Conservation (phyloP, 2,888 invertebrate genomes). For the Merodon equestris region DNA sequence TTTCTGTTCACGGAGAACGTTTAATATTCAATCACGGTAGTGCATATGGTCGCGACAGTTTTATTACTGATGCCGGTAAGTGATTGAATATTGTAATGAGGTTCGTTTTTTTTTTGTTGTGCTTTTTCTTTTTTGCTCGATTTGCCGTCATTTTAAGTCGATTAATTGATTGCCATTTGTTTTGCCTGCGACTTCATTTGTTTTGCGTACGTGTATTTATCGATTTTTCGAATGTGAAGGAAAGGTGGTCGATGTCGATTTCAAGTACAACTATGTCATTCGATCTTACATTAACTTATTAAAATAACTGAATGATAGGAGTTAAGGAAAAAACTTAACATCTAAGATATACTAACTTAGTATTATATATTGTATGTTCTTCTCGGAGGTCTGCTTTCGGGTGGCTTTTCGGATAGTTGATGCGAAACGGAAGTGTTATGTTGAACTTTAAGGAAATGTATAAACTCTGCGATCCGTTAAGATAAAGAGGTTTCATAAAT, state of each 20-base stretch:
- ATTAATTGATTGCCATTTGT: conserved; percentile 25
- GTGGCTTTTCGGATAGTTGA: too few relatives aligned
- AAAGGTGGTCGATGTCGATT: background rate
- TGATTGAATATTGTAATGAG: conserved; percentile 29
- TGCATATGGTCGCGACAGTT: conserved; percentile 40
- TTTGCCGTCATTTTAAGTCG: conserved; percentile 20
- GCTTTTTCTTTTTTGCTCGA: background rate
- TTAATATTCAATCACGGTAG: conserved; percentile 38
- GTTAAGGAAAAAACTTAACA: too few relatives aligned
- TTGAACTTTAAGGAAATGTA: too few relatives aligned
- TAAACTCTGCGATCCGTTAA: too few relatives aligned
- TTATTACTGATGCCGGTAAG: conserved; percentile 45
- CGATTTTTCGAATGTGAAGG: background rate
- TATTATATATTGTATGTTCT: too few relatives aligned
- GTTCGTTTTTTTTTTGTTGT: background rate
- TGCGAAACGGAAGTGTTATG: too few relatives aligned
- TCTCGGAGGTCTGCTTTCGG: too few relatives aligned
- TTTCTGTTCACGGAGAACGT: conserved; percentile 17
- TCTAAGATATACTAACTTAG: too few relatives aligned
- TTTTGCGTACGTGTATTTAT: background rate
- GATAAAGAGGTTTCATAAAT: too few relatives aligned
- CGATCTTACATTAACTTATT: too few relatives aligned
- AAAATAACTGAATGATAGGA: too few relatives aligned
- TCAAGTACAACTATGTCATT: too few relatives aligned
- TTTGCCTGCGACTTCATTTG: background rate